Evolutionary conservation across 2,797 vertebrate genomes (phyloP).

Genomic region (Gambelia wislizenii): DNA sequence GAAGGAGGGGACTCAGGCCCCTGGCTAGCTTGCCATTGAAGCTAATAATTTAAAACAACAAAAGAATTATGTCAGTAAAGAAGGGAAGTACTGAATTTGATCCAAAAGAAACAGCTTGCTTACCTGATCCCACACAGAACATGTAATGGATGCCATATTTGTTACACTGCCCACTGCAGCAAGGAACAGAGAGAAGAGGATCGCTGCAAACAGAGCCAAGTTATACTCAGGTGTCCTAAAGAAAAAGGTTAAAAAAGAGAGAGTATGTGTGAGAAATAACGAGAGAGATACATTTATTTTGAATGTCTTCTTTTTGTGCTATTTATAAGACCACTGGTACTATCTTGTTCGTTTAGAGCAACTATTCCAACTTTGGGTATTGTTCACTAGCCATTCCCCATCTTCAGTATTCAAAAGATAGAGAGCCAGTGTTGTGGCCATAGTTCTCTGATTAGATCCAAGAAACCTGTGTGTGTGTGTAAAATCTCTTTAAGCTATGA

Average conservation of each 20-base stretch:
- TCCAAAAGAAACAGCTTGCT: conserved; percentile 22
- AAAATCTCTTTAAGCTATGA: neutral
- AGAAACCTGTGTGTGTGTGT: neutral
- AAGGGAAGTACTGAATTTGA: conserved; percentile 9
- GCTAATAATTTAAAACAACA: neutral
- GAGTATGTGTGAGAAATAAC: no score
- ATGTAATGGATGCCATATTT: neutral
- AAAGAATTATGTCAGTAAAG: neutral
- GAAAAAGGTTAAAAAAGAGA: neutral
- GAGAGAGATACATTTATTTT: neutral
- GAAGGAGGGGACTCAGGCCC: neutral
- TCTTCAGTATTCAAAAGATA: neutral
- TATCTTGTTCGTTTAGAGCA: neutral
- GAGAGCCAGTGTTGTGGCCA: neutral
- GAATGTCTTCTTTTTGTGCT: neutral
- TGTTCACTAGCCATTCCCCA: neutral
- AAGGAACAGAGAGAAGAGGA: neutral
- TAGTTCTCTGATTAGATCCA: neutral
- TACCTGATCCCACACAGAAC: conserved; percentile 34
- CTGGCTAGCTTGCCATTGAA: neutral
- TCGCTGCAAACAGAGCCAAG: neutral
- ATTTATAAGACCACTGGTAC: neutral
- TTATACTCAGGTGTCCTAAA: neutral
- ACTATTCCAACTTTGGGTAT: neutral
- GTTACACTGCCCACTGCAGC: neutral